Conservation (phyloP, 2,113 vertebrate genomes). For the Apistogramma diplotaenia region DNA sequence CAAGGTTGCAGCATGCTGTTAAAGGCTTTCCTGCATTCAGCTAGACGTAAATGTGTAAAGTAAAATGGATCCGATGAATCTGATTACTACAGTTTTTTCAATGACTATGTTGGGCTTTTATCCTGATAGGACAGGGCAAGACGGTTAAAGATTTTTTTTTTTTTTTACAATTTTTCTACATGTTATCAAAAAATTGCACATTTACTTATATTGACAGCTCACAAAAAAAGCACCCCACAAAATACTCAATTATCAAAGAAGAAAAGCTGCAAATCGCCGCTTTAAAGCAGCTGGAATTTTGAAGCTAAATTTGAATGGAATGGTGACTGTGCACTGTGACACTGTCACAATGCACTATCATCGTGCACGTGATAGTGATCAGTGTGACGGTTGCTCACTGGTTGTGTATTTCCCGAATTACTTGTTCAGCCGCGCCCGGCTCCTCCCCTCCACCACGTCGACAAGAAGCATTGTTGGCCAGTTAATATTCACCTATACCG, state of each 20-base stretch:
- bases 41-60: neutral
- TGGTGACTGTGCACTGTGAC: neutral
- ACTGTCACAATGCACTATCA: neutral
- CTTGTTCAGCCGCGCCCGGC: constrained; percentile 23
- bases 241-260: neutral
- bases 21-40: neutral
- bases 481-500: neutral
- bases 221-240: neutral
- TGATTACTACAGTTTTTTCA: neutral
- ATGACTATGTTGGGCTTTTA: neutral
- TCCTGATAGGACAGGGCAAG: neutral
- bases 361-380: neutral
- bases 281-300: neutral
- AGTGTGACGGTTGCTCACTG: neutral
- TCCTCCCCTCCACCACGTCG: constrained; percentile 46
- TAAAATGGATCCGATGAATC: neutral
- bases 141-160: too few species aligned
- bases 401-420: constrained; percentile 37
- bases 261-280: too few species aligned
- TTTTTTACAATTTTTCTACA: neutral
- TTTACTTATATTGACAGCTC: neutral
- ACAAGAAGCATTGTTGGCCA: neutral
- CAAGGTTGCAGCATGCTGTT: neutral
- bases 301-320: neutral
- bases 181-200: neutral